Evolutionary conservation across 2,113 vertebrate species (phyloP), one percentile per base, ranked within the genome.

Genomic region (Cathartes aura): DNA sequence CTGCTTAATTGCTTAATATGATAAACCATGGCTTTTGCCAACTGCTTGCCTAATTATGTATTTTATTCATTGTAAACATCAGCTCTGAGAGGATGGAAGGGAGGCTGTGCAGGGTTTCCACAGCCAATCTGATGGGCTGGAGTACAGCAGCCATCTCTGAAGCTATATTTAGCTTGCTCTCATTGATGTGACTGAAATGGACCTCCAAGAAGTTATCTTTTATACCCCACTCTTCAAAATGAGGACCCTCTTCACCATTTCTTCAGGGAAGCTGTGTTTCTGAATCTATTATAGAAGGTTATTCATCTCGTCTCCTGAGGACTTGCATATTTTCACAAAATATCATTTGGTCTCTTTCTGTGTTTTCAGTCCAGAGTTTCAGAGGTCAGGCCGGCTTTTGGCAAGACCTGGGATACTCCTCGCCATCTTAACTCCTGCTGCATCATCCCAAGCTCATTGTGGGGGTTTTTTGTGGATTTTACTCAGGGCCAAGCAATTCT

Each of bases 21-120:
- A 93, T 94, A 94, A 93, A 89, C 93, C 60, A 82, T 27, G 36
- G 76, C 66, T 87, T 97, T 95, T 95, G 87, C 81, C 81, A 96
- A 48, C 81, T 76, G 45, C 91, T 94, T 73, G 89, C 73, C 89
- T 97, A 94, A 95, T 95, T 95, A 95, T 59, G 59, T 85, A 34
- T 89, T 95, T 94, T 91, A 66, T 89, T 96, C 42, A 15, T 85
- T 87, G 81, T 95, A 93, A 96, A 85, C 82, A 87, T 75, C 56
- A 58, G 38, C 58, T 95, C 87, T 87, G 36, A 89, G 74, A 91
- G 0, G 48, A 70, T 80, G 38, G 66, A 91, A 80, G 11, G 21
- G 27, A 75, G 58, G 42, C 73, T 1, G 1, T 1, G 1, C 40
- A 53, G 36, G 23, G 18, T 80, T 96, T 96, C 81, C 89, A 93